Evolutionary conservation across 2,113 vertebrate genomes (phyloP).

Genomic region (Leucopsar rothschildi): DNA sequence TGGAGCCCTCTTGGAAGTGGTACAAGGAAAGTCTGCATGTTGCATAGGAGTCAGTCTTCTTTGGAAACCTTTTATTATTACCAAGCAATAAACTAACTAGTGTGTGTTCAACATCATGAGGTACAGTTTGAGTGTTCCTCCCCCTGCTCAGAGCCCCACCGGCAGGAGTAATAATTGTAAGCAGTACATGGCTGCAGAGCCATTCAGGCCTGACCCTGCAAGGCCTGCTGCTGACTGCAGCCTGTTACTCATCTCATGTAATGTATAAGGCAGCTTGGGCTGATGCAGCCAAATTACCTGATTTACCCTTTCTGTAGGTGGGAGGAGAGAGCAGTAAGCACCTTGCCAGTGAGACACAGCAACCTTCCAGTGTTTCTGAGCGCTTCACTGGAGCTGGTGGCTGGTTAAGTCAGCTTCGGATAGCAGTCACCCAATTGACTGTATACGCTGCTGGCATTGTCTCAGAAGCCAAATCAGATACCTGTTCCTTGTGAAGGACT

Average conservation of each 20-base stretch:
- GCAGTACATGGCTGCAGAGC: neutral
- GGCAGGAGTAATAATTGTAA: neutral
- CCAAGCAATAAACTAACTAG: constrained; percentile 19
- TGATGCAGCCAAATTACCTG: neutral
- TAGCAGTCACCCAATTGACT: accelerated
- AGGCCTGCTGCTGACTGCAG: neutral
- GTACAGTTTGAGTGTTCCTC: neutral
- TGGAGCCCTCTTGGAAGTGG: neutral
- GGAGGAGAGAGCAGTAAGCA: neutral
- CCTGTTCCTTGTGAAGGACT: neutral
- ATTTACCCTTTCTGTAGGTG: neutral
- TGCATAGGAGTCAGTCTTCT: constrained; percentile 45
- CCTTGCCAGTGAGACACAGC: neutral
- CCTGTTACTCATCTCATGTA: neutral
- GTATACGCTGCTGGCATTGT: neutral
- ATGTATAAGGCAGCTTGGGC: neutral
- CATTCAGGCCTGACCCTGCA: neutral
- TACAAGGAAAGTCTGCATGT: constrained; percentile 6
- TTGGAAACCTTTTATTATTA: constrained; percentile 52
- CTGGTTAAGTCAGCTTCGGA: neutral
- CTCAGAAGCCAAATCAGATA: neutral
- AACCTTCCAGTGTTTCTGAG: neutral
- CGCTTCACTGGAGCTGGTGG: accelerated
- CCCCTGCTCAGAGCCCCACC: neutral
- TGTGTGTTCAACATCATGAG: constrained; percentile 39